phyloP scores from a whole-genome alignment of 2,888 invertebrate species.

The Pseudococcus viburni region DNA sequence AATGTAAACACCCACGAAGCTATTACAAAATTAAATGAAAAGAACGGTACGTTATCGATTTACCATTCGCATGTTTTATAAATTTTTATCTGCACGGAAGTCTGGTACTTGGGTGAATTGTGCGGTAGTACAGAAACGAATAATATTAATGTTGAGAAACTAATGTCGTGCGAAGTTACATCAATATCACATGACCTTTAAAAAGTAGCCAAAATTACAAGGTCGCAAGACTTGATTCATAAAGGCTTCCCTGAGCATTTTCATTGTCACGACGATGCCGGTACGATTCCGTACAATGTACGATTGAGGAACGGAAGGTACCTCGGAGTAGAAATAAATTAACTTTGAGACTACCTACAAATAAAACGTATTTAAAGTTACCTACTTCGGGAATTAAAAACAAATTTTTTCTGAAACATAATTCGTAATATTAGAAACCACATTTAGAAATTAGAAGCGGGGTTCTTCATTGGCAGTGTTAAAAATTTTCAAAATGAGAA shows the following conservation, averaged over 20 bases:
- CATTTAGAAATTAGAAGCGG: no score
- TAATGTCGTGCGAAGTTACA: neutral
- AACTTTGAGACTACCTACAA: no score
- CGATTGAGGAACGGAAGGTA: neutral
- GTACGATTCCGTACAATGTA: neutral
- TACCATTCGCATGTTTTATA: neutral
- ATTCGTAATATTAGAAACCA: no score
- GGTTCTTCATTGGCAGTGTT: no score
- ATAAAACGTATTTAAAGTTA: no score
- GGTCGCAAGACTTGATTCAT: slow-evolving; percentile 5
- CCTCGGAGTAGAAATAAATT: neutral
- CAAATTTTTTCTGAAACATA: no score
- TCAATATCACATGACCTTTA: slow-evolving; percentile 16
- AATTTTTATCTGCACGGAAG: slow-evolving; percentile 5
- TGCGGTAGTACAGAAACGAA: neutral
- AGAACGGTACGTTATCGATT: neutral
- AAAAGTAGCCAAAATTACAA: slow-evolving; percentile 48
- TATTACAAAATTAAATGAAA: slow-evolving; percentile 28
- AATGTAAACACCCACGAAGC: neutral
- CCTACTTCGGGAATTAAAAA: no score
- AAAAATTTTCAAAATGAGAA: no score
- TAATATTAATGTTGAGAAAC: slow-evolving; percentile 11
- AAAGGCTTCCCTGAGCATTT: neutral
- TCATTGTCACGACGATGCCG: slow-evolving; percentile 12
- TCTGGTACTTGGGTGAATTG: neutral